A percentile compares a stretch with the other conserved stretches of the same genome.
These are phyloP conservation scores for Heliocidaris erythrogramma DNA, from an alignment of 35 echinoderm and acorn worm genomes.

Conservation along the genomic window DNA sequence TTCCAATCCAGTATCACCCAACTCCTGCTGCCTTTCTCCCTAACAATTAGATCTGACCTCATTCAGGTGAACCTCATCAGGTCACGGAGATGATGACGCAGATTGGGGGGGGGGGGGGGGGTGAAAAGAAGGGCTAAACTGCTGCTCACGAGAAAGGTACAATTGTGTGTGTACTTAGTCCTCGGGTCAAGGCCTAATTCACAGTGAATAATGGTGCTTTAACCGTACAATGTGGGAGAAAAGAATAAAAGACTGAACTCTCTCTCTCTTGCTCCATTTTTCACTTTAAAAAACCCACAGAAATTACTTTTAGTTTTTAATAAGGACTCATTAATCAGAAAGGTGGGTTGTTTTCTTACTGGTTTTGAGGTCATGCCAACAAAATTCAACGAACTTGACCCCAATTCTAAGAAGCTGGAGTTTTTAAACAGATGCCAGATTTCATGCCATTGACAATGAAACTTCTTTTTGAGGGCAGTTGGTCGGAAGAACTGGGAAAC, in stretches of 20 bases:
- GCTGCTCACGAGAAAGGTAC: background rate
- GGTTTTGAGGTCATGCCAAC: background rate
- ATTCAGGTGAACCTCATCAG: conserved; percentile 37
- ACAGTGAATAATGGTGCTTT: background rate
- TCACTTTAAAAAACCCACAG: background rate
- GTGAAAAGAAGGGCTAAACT: no score
- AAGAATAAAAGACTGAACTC: background rate
- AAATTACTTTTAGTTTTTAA: background rate
- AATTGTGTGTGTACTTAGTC: background rate
- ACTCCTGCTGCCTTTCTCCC: conserved; percentile 4
- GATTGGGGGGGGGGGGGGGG: background rate
- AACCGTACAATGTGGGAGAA: background rate
- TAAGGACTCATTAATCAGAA: background rate
- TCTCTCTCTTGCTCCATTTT: background rate
- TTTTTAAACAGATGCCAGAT: background rate
- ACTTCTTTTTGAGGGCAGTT: background rate
- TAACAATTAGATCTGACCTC: conserved; percentile 28
- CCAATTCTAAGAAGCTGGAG: background rate
- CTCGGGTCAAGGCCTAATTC: background rate
- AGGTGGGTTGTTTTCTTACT: background rate
- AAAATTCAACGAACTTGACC: background rate
- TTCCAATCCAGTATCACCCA: background rate
- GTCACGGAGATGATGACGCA: conserved; percentile 6
- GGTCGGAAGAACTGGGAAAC: background rate
- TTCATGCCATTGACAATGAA: background rate